phyloP scores from a whole-genome alignment of 2,113 vertebrate species.

The Ahaetulla prasina region DNA sequence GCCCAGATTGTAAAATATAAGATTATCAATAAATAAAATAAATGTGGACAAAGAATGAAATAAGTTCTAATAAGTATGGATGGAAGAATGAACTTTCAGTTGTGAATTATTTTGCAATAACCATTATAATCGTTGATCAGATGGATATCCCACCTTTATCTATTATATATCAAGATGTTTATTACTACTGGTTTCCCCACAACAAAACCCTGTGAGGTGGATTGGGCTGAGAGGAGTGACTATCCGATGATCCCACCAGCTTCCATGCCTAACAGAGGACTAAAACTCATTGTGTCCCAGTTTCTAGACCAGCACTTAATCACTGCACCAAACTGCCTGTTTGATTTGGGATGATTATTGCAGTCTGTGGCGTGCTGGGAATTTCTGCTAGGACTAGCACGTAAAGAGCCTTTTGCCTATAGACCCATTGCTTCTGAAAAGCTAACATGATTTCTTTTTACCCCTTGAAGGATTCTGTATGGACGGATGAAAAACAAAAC shows the following conservation, averaged over 20 bases:
- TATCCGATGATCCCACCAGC: background rate
- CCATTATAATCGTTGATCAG: background rate
- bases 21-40: background rate
- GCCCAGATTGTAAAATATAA: background rate
- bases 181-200: background rate
- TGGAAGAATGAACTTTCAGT: background rate
- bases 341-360: background rate
- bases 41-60: background rate
- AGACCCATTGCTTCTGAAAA: slow-evolving; percentile 20
- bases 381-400: background rate
- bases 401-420: background rate
- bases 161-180: background rate
- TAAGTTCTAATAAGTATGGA: background rate
- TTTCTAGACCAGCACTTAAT: background rate
- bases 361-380: background rate
- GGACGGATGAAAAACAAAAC: slow-evolving; percentile 92
- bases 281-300: background rate
- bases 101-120: background rate
- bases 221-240: background rate
- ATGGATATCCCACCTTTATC: background rate
- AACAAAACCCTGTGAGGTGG: background rate
- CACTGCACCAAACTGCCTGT: background rate
- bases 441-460: slow-evolving; percentile 37
- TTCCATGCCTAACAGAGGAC: background rate
- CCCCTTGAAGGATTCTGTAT: slow-evolving; percentile 82